Conservation (phyloP, 2,113 vertebrate genomes). For the Neolamprologus sp. region DNA sequence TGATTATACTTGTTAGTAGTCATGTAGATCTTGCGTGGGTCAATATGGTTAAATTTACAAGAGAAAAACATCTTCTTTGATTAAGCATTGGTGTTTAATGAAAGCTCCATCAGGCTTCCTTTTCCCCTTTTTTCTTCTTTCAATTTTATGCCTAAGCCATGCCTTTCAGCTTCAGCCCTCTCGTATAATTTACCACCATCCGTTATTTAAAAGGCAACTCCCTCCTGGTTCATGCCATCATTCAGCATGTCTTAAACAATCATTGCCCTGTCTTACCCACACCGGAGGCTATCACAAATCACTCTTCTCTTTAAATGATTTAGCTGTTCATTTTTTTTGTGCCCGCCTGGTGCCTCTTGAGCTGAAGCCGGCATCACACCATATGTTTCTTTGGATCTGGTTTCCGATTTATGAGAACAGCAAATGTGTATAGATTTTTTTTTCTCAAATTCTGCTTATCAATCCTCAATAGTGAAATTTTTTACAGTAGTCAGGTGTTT, state of each 20-base stretch:
- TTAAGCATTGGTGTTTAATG: not conserved
- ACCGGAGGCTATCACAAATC: constrained; percentile 32
- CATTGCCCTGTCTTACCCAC: constrained; percentile 23
- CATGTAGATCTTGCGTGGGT: not conserved
- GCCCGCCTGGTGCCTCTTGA: not conserved
- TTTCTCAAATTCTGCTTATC: not conserved
- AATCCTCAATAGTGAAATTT: not conserved
- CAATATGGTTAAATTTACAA: not conserved
- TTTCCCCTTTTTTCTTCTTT: not conserved
- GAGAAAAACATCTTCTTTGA: not conserved
- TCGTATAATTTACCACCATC: constrained; percentile 26
- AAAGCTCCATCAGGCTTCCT: not conserved
- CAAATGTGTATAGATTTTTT: not conserved
- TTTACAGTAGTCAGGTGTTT: not conserved
- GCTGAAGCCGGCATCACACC: not conserved
- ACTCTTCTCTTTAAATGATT: constrained; percentile 19
- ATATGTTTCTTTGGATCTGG: not conserved
- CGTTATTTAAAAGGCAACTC: constrained; percentile 44
- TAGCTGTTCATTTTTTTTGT: constrained; percentile 17
- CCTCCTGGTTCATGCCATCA: constrained; percentile 27
- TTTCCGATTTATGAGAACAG: not conserved
- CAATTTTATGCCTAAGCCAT: not conserved
- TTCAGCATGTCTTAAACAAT: constrained; percentile 43
- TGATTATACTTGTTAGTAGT: not conserved
- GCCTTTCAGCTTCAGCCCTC: constrained; percentile 13